Base-by-base conservation (phyloP, 2,888 invertebrate species). In the Eilema griseolum region DNA sequence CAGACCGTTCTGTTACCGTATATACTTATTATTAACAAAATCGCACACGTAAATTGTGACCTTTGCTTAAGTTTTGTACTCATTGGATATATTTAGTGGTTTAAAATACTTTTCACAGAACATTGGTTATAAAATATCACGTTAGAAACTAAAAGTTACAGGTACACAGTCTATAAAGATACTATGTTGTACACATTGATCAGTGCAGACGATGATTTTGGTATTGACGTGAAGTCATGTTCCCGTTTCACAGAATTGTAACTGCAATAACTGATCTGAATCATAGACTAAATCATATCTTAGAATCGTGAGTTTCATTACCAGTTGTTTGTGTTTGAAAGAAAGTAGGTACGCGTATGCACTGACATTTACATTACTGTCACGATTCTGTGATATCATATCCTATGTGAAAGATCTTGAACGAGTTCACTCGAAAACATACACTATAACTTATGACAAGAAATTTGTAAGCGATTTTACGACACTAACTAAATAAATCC, bases 201-300 rank as follows among this genome's bases (percentile, higher is more conserved):
- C 10, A 62, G 23, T 74, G 64, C 74, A 67, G 59, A 64, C 81
- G 70, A 80, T 80, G 65, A 75, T 70, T 76, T 71, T 77, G 72
- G 65, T 74, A 79, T 75, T 79, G 79, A 73, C 69, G 26, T 70
- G 16, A 31, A 70, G 67, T 76, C 63, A 71, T 70, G 66, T 66
- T 70, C n/a, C 64, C 23, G 37, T 69, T 69, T 72, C 62, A 56
- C 3, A 23, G 69, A 72, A 72, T 74, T 61, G 24, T 31, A 71
- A 24, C 46, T 31, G 31, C n/a, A 68, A 57, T 56, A 10, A 68
- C 24, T 56, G 56, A 68, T 56, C 20, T 68, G 26, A 68, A 68
- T 67, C 61, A 56, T 33, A 62, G 62, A 37, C 28, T 64, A 28
- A 12, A 28, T n/a, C 57, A 24, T 62, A 61, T 56, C 33, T 67